Base-by-base conservation (phyloP, 2,888 invertebrate species). In the Tachina grossa region DNA sequence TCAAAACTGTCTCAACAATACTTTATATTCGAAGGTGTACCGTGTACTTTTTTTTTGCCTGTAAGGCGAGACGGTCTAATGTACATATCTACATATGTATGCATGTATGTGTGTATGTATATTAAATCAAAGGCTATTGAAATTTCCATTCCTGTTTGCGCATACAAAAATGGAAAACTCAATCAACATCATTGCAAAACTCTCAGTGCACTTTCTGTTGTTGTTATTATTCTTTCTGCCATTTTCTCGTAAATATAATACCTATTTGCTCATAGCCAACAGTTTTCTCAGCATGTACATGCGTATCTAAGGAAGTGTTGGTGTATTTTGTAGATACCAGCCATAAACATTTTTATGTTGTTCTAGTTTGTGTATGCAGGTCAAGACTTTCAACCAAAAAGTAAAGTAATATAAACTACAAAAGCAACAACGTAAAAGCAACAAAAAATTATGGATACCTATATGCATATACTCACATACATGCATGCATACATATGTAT, bases 311-410 rank as follows among this genome's bases (percentile, higher is more conserved):
- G 71, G 45, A 79, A 71, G 47, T 71, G 47, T 63, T 71, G 47
- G 55, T 71, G 79, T 63, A 47, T 11, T 16, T n/a, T 55, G 49
- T 45, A 55, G 10, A 71, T 39, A 71, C 59, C 31, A 13, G 22
- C 51, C 75, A 53, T 14, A 80, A 13, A 72, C 57, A 66, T 31
- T 68, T 82, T 74, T 65, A 76, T 83, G 78, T 79, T 85, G 85
- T 84, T 83, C 84, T 87, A 81, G 65, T 82, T 82, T 84, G 82
- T 81, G 84, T 80, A 86, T 86, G 85, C 86, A 87, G 87, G 87
- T 86, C 87, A 87, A 87, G 87, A 87, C 81, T 85, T 82, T 43
- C 76, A 85, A 72, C 85, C 79, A 79, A 85, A 31, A 85, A 83
- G 83, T 83, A 85, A 85, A 51, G 80, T 76, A 83, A 77, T 45